phyloP scores from a whole-genome alignment of 2,797 vertebrate genomes.

The Heliangelus exortis region DNA sequence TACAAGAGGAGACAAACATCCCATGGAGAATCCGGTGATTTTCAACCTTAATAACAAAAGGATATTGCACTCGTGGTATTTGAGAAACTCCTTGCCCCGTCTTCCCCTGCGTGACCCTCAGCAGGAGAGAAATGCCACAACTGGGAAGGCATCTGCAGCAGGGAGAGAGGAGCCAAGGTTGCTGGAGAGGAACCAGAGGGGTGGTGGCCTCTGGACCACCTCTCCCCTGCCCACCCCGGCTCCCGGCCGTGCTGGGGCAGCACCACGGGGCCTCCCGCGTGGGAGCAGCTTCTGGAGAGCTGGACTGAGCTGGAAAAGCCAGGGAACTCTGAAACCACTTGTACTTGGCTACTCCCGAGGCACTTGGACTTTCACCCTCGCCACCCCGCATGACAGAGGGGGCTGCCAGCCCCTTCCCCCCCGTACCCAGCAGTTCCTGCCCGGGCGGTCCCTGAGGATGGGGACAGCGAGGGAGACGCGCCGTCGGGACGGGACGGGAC shows the following conservation, averaged over 20 bases:
- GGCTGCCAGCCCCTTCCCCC: neutral
- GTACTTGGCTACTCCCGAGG: neutral
- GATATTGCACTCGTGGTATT: neutral
- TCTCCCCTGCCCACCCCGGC: too few species aligned
- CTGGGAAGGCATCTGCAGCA: neutral
- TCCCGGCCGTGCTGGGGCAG: rapidly evolving
- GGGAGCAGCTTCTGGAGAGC: rapidly evolving
- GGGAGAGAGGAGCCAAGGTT: neutral
- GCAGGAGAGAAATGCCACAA: neutral
- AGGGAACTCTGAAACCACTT: rapidly evolving
- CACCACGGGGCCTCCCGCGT: neutral
- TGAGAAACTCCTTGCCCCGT: neutral
- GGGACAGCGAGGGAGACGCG: too few species aligned
- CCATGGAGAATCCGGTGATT: neutral
- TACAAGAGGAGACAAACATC: neutral
- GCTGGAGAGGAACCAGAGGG: neutral
- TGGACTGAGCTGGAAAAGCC: too few species aligned
- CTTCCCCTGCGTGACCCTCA: rapidly evolving
- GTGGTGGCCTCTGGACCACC: neutral
- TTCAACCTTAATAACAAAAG: neutral
- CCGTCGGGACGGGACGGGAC: too few species aligned
- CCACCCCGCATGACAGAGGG: rapidly evolving
- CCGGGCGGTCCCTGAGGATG: too few species aligned
- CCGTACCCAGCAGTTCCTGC: neutral
- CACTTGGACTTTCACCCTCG: rapidly evolving